Conservation (phyloP, 2,113 vertebrate genomes). For the Probosciger aterrimus region DNA sequence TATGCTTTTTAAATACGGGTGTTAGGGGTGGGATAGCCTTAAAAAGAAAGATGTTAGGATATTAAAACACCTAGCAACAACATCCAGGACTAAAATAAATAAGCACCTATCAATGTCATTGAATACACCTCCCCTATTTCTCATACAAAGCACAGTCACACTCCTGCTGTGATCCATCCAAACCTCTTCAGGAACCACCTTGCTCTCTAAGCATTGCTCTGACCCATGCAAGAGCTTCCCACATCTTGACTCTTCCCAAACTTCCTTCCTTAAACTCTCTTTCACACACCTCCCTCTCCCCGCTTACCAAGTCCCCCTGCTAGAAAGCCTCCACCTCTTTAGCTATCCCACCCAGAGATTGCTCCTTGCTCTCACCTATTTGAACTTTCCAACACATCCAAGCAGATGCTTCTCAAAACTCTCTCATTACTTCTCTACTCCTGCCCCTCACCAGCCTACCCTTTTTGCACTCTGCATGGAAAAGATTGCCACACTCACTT, state of each 20-base stretch:
- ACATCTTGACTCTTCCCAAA: neutral
- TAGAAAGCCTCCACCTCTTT: neutral
- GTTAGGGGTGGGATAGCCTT: neutral
- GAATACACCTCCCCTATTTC: neutral
- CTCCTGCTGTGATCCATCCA: neutral
- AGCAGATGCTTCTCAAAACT: neutral
- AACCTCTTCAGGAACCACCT: neutral
- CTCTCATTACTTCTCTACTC: neutral
- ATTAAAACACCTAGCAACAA: neutral
- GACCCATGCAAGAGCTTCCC: neutral
- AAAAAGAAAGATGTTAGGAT: neutral
- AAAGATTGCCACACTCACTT: neutral
- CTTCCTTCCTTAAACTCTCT: neutral
- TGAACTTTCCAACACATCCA: neutral
- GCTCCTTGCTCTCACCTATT: neutral
- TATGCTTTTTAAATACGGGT: neutral
- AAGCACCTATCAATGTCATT: neutral
- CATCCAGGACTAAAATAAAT: neutral
- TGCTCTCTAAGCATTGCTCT: neutral
- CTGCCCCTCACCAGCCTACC: neutral
- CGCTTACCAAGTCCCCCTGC: neutral
- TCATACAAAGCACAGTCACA: neutral
- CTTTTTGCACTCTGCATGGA: neutral
- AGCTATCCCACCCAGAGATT: neutral
- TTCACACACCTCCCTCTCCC: neutral